Evolutionary conservation across 2,888 invertebrate genomes (phyloP).

Genomic region (Parthenolecanium corni): DNA sequence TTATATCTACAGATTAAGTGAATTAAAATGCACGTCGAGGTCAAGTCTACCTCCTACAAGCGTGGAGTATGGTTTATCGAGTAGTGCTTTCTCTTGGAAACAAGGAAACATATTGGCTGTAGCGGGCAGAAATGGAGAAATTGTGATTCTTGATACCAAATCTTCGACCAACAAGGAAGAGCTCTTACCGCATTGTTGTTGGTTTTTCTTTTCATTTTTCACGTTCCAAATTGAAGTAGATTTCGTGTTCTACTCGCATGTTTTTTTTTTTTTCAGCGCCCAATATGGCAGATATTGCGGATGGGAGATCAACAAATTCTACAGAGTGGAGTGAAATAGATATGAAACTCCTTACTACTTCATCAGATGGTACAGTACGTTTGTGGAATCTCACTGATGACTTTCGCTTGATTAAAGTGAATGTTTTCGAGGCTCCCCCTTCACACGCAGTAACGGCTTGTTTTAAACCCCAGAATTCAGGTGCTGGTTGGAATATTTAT

Average conservation of each 20-base stretch:
- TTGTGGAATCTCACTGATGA: slow-evolving; percentile 55
- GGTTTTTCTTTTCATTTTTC: too few species aligned
- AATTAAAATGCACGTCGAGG: slow-evolving; percentile 1
- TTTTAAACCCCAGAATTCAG: slow-evolving; percentile 53
- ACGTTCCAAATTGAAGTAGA: too few species aligned
- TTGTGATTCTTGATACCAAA: slow-evolving; percentile 13
- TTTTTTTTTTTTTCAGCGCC: neutral
- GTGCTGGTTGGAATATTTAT: too few species aligned
- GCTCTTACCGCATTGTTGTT: too few species aligned
- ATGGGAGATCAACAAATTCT: slow-evolving; percentile 86
- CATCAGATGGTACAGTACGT: slow-evolving; percentile 69
- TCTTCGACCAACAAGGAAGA: neutral
- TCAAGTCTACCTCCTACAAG: neutral
- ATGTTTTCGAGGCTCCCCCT: slow-evolving; percentile 59
- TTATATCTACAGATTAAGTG: neutral
- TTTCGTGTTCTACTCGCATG: too few species aligned
- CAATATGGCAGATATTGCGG: slow-evolving; percentile 50
- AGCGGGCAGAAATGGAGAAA: slow-evolving; percentile 1
- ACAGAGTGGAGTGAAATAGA: slow-evolving; percentile 70
- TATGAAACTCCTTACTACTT: slow-evolving; percentile 69
- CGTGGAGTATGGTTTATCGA: neutral
- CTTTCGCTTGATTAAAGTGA: slow-evolving; percentile 31
- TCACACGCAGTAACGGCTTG: slow-evolving; percentile 72
- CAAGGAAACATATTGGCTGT: slow-evolving; percentile 5
- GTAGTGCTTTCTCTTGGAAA: slow-evolving; percentile 14